Base-by-base conservation (phyloP, 2,888 invertebrate species). In the Coenonympha glycerion region DNA sequence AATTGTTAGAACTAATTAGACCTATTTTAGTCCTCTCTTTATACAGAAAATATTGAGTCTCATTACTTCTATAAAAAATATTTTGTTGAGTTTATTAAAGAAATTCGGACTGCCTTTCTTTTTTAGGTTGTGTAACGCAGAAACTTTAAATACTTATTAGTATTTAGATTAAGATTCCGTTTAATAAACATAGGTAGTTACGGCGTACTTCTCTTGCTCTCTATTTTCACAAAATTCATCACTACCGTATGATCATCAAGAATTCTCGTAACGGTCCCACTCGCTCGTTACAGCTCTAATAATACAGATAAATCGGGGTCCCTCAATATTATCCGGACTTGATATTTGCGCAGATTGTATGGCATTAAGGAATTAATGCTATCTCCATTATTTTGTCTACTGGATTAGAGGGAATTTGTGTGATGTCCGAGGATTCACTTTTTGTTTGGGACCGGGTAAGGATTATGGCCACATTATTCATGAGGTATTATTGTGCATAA, bases 311-410 rank as follows among this genome's bases (percentile, higher is more conserved):
- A 33, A 76, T 69, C 72, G 60, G 69, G 63, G 64, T 61, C 66
- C 60, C 63, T 58, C 58, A 71, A 73, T 73, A 67, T 65, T 65
- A 73, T 73, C 71, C 53, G 47, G 62, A 64, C 61, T 67, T 70
- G 72, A 74, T 75, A 69, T 68, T 68, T 65, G 57, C 22, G 40
- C 46, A 52, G 56, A 59, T 52, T 47, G 39, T 37, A 15, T 39
- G 39, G 26, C 24, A 52, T 44, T 48, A 33, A 34, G 19, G 24
- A 30, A 30, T 30, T 30, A 30, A 30, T 30, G 28, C 15, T 31
- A 31, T 15, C 37, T 39, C 26, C 30, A 52, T 33, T 18, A 44
- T 36, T 51, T 51, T 28, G 21, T 26, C 42, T 44, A 6, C 15
- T 21, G 16, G 37, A 37, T 44, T 37, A 44, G 13, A 15, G 6